A percentile compares a stretch with the other conserved stretches of the same genome.
phyloP scores from a whole-genome alignment of 2,797 vertebrate genomes.

The Siniperca undulata region DNA sequence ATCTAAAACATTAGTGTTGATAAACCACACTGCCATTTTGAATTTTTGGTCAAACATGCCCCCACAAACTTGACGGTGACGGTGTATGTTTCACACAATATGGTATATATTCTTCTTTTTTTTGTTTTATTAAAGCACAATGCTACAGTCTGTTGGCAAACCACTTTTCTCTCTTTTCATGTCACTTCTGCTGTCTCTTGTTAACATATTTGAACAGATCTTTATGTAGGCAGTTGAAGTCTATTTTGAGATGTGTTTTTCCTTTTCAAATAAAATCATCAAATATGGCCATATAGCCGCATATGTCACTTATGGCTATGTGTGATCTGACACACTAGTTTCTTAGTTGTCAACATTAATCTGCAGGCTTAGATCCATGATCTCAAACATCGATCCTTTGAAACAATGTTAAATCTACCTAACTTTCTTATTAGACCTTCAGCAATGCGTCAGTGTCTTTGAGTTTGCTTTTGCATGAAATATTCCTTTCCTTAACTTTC shows the following conservation, averaged over 20 bases:
- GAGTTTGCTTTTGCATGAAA: background rate
- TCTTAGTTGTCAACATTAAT: conserved; percentile 3
- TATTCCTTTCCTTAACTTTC: background rate
- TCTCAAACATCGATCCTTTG: background rate
- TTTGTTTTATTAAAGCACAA: conserved; percentile 9
- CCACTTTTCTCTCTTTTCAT: background rate
- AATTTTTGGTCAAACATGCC: background rate
- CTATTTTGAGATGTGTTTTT: background rate
- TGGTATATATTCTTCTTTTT: background rate
- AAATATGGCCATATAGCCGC: background rate
- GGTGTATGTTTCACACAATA: background rate
- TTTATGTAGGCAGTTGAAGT: background rate
- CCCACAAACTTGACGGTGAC: background rate
- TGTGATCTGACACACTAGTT: background rate
- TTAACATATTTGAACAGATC: background rate
- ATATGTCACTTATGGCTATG: background rate
- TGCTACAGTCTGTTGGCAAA: background rate
- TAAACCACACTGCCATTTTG: background rate
- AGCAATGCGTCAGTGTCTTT: background rate
- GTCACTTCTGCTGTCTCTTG: background rate
- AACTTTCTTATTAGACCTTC: background rate
- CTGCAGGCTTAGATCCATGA: background rate
- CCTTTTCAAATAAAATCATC: background rate
- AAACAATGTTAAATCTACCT: background rate
- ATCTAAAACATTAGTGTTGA: no score